Conservation (phyloP, 2,113 vertebrate genomes). For the Pagrus major region DNA sequence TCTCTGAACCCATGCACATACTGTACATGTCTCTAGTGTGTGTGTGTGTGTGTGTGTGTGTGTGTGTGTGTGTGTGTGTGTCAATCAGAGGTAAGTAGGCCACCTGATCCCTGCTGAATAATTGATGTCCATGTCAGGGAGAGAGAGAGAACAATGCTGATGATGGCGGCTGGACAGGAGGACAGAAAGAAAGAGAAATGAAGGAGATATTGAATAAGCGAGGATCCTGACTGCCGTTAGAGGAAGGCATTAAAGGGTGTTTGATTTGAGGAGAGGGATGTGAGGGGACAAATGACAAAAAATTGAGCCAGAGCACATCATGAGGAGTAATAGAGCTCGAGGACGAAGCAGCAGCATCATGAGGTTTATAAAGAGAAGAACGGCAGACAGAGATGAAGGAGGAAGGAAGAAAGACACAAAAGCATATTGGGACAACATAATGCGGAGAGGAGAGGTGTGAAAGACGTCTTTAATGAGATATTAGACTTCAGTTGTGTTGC, state of each 20-base stretch:
- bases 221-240: neutral
- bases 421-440: too few species aligned
- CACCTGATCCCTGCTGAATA: constrained; percentile 71
- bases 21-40: neutral
- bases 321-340: neutral
- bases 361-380: neutral
- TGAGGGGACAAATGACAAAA: neutral
- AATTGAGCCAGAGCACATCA: too few species aligned
- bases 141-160: constrained; percentile 16
- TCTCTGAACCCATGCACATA: neutral
- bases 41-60: neutral
- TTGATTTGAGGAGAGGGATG: neutral
- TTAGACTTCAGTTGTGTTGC: neutral
- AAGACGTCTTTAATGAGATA: neutral
- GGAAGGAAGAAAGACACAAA: neutral
- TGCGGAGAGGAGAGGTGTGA: neutral
- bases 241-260: neutral
- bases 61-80: neutral
- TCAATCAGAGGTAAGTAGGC: constrained; percentile 49
- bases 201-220: neutral
- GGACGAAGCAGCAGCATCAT: neutral
- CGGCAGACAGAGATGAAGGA: neutral
- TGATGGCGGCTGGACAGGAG: constrained; percentile 24
- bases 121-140: constrained; percentile 49
- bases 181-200: neutral